These are phyloP conservation scores for Xenopus petersii DNA, from an alignment of 2,797 vertebrate genomes.

Conservation along the genomic window DNA sequence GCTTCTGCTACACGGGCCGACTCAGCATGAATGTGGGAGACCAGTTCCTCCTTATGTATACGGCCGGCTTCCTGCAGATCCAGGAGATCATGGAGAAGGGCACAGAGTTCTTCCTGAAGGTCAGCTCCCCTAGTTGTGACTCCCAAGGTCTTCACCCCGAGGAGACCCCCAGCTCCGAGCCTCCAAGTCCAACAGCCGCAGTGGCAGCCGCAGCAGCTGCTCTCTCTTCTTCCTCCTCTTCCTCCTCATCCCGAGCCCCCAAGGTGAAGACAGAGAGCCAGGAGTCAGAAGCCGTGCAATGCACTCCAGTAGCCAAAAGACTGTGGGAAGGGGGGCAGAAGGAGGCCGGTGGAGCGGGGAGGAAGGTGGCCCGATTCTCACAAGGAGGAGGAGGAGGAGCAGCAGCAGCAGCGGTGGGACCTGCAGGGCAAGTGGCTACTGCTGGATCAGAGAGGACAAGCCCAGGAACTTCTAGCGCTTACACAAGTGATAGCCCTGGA, in stretches of 20 bases:
- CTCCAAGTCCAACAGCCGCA: conserved; percentile 84
- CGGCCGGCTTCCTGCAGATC: conserved; percentile 94
- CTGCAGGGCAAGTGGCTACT: conserved; percentile 66
- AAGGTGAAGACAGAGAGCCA: conserved; percentile 89
- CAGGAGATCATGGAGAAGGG: conserved; percentile 98
- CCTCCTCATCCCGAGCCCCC: conserved; percentile 73
- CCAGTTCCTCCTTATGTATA: conserved; percentile 92
- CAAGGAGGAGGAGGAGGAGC: conserved; percentile 40
- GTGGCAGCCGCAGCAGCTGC: neutral
- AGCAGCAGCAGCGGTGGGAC: neutral
- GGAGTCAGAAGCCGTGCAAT: conserved; percentile 87
- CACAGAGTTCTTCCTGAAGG: conserved; percentile 96
- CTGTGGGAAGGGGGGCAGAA: conserved; percentile 84
- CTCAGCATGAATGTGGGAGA: conserved; percentile 95
- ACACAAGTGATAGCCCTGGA: conserved; percentile 93
- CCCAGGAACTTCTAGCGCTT: conserved; percentile 88
- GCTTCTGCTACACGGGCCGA: conserved; percentile 93
- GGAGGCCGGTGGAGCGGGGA: conserved; percentile 66
- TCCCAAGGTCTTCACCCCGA: conserved; percentile 84
- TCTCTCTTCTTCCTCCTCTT: conserved; percentile 44
- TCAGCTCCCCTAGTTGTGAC: conserved; percentile 90
- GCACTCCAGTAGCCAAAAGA: conserved; percentile 88
- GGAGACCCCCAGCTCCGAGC: conserved; percentile 83
- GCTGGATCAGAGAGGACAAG: conserved; percentile 73
- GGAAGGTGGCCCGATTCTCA: conserved; percentile 41